phyloP scores from a whole-genome alignment of 1,140 invertebrate species.

The Drosophila nigrodunni region DNA sequence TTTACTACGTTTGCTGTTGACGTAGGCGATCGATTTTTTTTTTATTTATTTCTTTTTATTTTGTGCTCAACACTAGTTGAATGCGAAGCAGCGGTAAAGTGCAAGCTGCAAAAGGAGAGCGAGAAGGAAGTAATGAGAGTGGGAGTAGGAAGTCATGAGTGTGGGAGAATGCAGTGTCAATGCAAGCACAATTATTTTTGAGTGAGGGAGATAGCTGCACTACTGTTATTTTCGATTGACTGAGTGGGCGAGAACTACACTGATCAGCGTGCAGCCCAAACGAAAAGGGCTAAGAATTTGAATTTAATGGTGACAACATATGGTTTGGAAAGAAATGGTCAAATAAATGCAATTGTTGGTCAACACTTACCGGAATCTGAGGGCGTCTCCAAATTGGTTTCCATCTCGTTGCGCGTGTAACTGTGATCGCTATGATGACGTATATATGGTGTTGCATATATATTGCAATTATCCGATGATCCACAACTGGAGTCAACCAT shows the following conservation, averaged over 20 bases:
- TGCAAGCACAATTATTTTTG: slow-evolving; percentile 6
- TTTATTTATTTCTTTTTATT: background rate
- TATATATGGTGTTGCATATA: slow-evolving; percentile 42
- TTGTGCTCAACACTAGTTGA: slow-evolving; percentile 41
- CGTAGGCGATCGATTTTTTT: slow-evolving; percentile 78
- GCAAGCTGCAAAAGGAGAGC: background rate
- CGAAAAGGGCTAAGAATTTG: background rate
- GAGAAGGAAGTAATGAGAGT: background rate
- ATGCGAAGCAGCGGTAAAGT: background rate
- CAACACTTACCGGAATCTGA: slow-evolving; percentile 92
- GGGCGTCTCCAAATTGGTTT: slow-evolving; percentile 90
- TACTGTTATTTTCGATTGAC: background rate
- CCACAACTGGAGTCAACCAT: slow-evolving; percentile 43
- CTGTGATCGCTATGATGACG: slow-evolving; percentile 88
- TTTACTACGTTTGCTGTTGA: slow-evolving; percentile 80
- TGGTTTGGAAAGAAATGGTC: background rate
- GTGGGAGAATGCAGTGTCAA: background rate
- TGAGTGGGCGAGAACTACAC: background rate
- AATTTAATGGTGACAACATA: background rate
- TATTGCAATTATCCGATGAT: background rate
- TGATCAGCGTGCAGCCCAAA: background rate
- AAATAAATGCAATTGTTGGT: no score
- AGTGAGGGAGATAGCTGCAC: no score
- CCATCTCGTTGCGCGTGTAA: slow-evolving; percentile 87
- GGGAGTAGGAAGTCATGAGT: background rate